Evolutionary conservation across 2,797 vertebrate genomes (phyloP).

Genomic region (Lepilemur ruficaudatus): DNA sequence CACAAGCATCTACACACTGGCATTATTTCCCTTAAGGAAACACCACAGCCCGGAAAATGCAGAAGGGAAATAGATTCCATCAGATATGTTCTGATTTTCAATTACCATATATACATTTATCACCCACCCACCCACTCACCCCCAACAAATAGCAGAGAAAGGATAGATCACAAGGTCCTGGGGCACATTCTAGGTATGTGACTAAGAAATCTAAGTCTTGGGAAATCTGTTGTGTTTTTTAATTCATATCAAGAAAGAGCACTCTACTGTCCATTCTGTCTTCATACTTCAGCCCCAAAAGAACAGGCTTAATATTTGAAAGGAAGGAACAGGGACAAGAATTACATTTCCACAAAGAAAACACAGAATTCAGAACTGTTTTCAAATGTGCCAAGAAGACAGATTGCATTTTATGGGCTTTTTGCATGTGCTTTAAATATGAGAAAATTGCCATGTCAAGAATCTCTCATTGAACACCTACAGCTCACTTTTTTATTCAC

Average conservation of each 20-base stretch:
- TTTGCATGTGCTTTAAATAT: constrained; percentile 1
- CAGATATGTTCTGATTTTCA: constrained; percentile 54
- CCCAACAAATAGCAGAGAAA: neutral
- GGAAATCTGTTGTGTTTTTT: constrained; percentile 28
- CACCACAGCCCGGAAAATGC: neutral
- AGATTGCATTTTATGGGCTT: constrained; percentile 50
- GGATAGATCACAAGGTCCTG: neutral
- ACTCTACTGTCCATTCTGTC: constrained; percentile 20
- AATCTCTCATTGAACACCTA: constrained; percentile 40
- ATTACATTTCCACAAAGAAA: constrained; percentile 46
- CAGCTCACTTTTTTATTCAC: constrained; percentile 53
- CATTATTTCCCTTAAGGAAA: constrained; percentile 56
- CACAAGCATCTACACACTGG: constrained; percentile 55
- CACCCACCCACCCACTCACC: no score
- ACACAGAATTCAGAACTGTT: constrained; percentile 53
- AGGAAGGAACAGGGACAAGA: constrained; percentile 45
- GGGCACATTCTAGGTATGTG: constrained; percentile 52
- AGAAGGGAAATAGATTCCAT: constrained; percentile 68
- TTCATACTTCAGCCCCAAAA: constrained; percentile 58
- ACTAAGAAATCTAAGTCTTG: constrained; percentile 48
- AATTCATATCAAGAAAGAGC: constrained; percentile 54
- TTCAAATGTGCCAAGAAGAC: constrained; percentile 66
- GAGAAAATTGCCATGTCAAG: constrained; percentile 47
- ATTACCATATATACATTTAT: neutral
- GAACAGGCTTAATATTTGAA: constrained; percentile 31